phyloP scores from a whole-genome alignment of 2,113 vertebrate genomes.

The Micronycteris hirsuta region DNA sequence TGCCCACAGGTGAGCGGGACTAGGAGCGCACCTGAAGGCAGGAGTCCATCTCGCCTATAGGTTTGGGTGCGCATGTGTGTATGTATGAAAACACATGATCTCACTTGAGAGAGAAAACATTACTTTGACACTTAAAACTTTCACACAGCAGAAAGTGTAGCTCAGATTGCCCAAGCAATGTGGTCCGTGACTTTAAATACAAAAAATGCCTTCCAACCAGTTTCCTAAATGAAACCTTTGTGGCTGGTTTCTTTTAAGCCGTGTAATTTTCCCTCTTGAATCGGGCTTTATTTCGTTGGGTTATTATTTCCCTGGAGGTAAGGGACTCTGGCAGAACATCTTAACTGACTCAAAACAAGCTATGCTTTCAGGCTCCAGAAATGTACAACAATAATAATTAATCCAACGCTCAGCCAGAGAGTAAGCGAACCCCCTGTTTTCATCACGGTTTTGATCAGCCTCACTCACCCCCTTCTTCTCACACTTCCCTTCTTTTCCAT shows the following conservation, averaged over 20 bases:
- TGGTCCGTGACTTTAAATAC: neutral
- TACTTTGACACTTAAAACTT: neutral
- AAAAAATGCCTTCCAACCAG: neutral
- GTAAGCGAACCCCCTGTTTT: neutral
- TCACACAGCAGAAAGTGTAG: neutral
- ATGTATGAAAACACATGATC: neutral
- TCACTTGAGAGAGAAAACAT: neutral
- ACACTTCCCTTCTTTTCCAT: neutral
- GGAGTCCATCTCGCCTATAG: too few species aligned
- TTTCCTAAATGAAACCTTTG: neutral
- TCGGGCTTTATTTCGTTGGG: neutral
- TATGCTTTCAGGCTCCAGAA: neutral
- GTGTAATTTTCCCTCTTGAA: neutral
- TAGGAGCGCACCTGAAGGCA: neutral
- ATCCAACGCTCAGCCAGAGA: neutral
- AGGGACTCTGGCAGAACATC: neutral
- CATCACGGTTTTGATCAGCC: neutral
- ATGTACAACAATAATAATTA: neutral
- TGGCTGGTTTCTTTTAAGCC: neutral
- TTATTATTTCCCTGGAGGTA: neutral
- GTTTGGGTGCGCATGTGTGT: fast-evolving
- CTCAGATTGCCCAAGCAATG: neutral
- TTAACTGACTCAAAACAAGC: neutral
- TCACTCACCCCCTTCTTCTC: neutral
- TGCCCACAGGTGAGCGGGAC: neutral